phyloP scores from a whole-genome alignment of 2,113 vertebrate species.

The Puffinus mauretanicus region DNA sequence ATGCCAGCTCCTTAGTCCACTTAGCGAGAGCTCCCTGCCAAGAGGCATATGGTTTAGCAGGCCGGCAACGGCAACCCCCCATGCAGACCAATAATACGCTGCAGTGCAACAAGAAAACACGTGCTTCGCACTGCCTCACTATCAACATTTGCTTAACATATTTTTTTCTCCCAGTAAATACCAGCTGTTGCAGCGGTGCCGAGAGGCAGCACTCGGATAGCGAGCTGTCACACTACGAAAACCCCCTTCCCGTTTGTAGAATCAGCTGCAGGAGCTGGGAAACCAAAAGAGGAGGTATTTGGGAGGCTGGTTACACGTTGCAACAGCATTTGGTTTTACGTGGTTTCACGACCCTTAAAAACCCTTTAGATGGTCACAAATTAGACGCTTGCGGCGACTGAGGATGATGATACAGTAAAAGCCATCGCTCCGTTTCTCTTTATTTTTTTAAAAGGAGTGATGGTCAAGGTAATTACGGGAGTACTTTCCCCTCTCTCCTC shows the following conservation, averaged over 20 bases:
- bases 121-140: not conserved
- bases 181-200: not conserved
- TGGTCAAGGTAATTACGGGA: not conserved
- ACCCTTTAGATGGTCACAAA: not conserved
- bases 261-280: not conserved
- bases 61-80: not conserved
- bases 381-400: rapidly evolving
- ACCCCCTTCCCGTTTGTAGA: not conserved
- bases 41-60: not conserved
- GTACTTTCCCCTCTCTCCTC: not conserved
- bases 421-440: not conserved
- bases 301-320: not conserved
- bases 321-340: not conserved
- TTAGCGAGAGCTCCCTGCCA: not conserved
- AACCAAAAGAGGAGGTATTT: not conserved
- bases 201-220: not conserved
- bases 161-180: slow-evolving; percentile 10
- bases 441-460: not conserved
- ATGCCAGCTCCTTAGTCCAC: not conserved
- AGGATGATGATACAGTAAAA: not conserved
- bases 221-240: not conserved
- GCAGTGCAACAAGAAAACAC: not conserved
- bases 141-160: not conserved
- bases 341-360: not conserved
- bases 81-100: not conserved